Evolutionary conservation across 2,113 vertebrate species (phyloP), one percentile per base, ranked within the genome.

Genomic region (Tretioscincus oriximinensis): DNA sequence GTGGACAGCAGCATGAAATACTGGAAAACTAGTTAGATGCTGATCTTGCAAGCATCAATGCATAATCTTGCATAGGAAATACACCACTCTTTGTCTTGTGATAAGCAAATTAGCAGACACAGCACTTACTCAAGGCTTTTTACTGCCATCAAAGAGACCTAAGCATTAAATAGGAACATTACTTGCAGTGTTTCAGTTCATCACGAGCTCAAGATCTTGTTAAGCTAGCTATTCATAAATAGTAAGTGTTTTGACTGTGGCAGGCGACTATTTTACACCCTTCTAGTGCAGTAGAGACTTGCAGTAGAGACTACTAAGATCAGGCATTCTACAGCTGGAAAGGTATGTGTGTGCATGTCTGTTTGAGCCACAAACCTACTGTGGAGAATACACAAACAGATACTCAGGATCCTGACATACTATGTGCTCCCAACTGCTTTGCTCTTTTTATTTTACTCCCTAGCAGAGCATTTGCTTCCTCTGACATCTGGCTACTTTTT

Each of bases 361-460:
- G 67, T 45, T 47, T 69, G 20, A 81, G n/a, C 80, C 8, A 26
- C 7, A 20, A 76, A 61, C 35, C n/a, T 63, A 26, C 54, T 58
- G 14, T 58, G 54, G 54, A 58, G 76, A 49, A 49, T 70, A 76
- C 9, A 24, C n/a, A 81, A 64, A 80, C 16, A 28, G 65, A 66
- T 21, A 35, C 35, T 14, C n/a, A 69, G n/a, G 7, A 69, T 61
- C 51, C 54, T 45, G 26, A 1, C 49, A 9, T 54, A 67, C 7
- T 67, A 11, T 9, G n/a, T n/a, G 61, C 73, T 41, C 7, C 9
- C n/a, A n/a, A 81, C 24, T 75, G 41, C 41, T 64, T 18, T 41
- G n/a, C 0, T 0, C 10, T 71, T 61, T 22, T n/a, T 61, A 14
- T 31, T 12, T 80, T 73, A 6, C 8, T 4, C 5, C 41, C 41